Evolutionary conservation across 2,113 vertebrate genomes (phyloP).

Genomic region (Oreotragus oreotragus): DNA sequence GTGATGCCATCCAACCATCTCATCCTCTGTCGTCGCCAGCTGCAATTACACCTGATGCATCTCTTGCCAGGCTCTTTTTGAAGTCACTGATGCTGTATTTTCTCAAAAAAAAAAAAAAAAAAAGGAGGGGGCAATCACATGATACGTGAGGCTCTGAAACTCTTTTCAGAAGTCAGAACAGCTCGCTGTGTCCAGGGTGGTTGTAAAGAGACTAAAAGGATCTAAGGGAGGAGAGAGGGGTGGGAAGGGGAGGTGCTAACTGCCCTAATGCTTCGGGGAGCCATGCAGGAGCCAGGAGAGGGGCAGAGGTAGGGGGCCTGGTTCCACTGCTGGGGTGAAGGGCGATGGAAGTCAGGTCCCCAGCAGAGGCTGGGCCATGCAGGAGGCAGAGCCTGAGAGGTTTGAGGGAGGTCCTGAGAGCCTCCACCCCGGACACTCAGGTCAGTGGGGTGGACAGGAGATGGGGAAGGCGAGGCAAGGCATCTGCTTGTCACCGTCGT

Average conservation of each 20-base stretch:
- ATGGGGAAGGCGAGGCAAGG: background rate
- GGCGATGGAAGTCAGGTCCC: background rate
- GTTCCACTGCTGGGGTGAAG: no score
- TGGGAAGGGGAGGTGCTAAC: background rate
- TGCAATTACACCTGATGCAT: accelerated
- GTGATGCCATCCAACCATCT: background rate
- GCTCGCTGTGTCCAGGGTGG: no score
- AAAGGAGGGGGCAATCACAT: background rate
- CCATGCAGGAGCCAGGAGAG: background rate
- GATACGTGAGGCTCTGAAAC: background rate
- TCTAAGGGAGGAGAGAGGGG: background rate
- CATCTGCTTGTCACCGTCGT: accelerated
- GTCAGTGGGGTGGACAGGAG: background rate
- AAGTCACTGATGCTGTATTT: background rate
- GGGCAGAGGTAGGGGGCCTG: no score
- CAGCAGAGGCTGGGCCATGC: background rate
- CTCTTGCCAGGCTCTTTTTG: background rate
- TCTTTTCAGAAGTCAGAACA: background rate
- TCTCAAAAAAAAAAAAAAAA: background rate
- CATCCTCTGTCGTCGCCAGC: background rate
- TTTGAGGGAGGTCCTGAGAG: background rate
- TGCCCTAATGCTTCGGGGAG: accelerated
- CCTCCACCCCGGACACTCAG: background rate
- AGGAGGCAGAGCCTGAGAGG: background rate
- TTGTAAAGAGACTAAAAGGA: background rate